Base-by-base conservation (phyloP, 2,888 invertebrate species). In the Caenorhabditis sp. region DNA sequence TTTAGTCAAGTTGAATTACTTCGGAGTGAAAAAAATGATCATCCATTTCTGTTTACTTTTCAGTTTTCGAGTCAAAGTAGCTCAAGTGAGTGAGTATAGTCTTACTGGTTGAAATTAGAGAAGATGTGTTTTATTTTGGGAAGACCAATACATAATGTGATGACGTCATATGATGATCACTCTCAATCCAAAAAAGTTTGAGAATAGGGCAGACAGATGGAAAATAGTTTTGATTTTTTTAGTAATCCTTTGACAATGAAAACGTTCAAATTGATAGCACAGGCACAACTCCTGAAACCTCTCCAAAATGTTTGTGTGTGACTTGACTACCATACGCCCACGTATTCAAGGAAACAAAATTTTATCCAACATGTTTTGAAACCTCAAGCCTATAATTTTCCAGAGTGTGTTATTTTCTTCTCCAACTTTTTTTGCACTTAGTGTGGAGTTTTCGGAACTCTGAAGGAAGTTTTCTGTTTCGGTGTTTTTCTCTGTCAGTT, bases 41-140 rank as follows among this genome's bases (percentile, higher is more conserved):
- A 19, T 47, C 19, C 4, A 12, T n/a, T 47, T 47, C 19, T 19
- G n/a, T 4, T 19, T 19, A 47, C 19, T 7, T 47, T 47, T 47
- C 47, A 1, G 44, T 44, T n/a, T 24, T 63, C 44, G 28, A n/a
- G 63, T 63, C 44, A 28, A 47, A 47, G 44, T 63, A 63, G 44
- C 24, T 63, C 63, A 63, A 61, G 61, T 41, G 38, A 38, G 38
- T 12, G 63, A 26, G 24, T 63, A 44, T 61, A 63, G 63, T 63
- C 41, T 61, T 61, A 41, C 61, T 38, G 10, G n/a, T 44, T 63
- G 63, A 63, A 63, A 63, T 63, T 28, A 63, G 63, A 63, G 61
- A 63, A 63, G 41, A 47, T 54, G 19, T 54, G 14, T 63, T 59
- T 24, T 61, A 61, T 38, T 63, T 63, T 44, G 14, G 28, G 47